Evolutionary conservation across 2,113 vertebrate species (phyloP).

Genomic region (Hyperoodon ampullatus): DNA sequence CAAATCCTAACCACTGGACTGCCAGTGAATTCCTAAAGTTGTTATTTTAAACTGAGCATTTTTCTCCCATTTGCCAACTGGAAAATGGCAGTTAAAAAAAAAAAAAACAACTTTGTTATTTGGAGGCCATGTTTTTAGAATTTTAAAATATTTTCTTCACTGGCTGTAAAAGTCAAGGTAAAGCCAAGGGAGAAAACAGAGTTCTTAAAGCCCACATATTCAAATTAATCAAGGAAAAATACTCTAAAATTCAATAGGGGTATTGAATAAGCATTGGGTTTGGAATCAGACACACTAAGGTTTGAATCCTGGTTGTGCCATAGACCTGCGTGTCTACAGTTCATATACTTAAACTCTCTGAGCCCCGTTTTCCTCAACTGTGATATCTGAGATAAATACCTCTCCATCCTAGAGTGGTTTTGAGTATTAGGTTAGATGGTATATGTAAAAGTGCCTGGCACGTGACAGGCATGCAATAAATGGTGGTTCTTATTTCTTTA

Average conservation of each 20-base stretch:
- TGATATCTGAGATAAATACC: neutral
- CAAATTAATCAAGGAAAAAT: constrained; percentile 6
- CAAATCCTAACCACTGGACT: neutral
- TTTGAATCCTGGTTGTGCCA: neutral
- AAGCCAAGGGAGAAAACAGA: neutral
- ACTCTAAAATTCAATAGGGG: neutral
- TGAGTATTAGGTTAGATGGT: neutral
- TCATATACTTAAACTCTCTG: neutral
- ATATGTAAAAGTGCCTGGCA: neutral
- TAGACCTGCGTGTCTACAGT: neutral
- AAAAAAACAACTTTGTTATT: neutral
- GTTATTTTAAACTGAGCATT: neutral
- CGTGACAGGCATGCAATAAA: neutral
- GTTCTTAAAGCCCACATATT: neutral
- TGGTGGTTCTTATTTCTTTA: neutral
- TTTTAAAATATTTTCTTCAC: neutral
- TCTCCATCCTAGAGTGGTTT: neutral
- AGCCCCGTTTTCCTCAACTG: neutral
- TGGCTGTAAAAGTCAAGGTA: constrained; percentile 21
- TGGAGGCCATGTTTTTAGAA: neutral
- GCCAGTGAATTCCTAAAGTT: neutral
- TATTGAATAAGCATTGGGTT: neutral
- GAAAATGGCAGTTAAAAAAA: neutral
- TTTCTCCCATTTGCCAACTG: neutral
- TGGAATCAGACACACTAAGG: neutral